Conservation (phyloP, 2,888 invertebrate genomes). For the Gryllus longicercus region DNA sequence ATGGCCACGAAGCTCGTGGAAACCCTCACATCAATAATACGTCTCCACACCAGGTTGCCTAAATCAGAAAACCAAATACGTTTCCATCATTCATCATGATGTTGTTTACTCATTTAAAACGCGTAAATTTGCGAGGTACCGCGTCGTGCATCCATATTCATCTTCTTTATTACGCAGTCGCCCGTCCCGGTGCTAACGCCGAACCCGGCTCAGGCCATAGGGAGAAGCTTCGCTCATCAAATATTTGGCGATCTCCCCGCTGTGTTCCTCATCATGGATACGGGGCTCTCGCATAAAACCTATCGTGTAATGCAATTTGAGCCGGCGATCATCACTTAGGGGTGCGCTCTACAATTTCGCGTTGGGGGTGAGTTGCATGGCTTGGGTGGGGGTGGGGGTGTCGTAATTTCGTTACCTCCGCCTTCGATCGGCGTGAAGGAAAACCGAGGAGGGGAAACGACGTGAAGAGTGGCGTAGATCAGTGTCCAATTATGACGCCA, state of each 20-base stretch:
- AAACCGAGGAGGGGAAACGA: too few relatives aligned
- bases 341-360: too few relatives aligned
- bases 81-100: not conserved
- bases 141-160: not conserved
- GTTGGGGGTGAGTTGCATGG: too few relatives aligned
- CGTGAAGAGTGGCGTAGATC: too few relatives aligned
- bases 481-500: too few relatives aligned
- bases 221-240: not conserved
- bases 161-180: not conserved
- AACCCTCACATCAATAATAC: not conserved
- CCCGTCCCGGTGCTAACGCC: not conserved
- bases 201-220: not conserved
- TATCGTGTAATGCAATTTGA: constrained; percentile 2
- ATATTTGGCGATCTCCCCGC: not conserved
- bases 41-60: not conserved
- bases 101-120: constrained; percentile 10
- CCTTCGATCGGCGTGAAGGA: too few relatives aligned
- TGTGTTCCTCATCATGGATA: not conserved
- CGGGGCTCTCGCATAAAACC: not conserved
- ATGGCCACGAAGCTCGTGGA: too few relatives aligned
- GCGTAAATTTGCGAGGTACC: not conserved
- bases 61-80: not conserved
- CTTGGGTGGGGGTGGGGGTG: too few relatives aligned
- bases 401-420: too few relatives aligned
- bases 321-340: not conserved